Evolutionary conservation across 2,797 vertebrate genomes (phyloP), one percentile per base, ranked within the genome.

Genomic region (Centroberyx gerrardi): DNA sequence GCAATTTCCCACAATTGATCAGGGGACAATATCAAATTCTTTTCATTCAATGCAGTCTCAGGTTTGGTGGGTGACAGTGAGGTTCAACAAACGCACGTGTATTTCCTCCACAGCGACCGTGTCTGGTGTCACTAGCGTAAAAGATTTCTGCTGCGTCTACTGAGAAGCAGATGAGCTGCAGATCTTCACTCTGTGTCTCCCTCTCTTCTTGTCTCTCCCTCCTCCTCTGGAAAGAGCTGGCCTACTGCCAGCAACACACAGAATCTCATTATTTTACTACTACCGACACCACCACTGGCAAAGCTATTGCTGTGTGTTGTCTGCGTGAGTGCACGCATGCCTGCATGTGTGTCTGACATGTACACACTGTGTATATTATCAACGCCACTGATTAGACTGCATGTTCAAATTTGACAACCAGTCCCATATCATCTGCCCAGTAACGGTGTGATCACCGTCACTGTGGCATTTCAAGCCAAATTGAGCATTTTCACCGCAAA

Each of bases 191-290:
- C 76, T 15, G 81, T 74, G 81, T 74, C 78, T 77, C 78, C 61
- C 74, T 89, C 59, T 53, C 71, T 76, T 76, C 74, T 83, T 44
- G 28, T 76, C 86, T 80, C 69, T 68, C 70, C 72, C 83, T 68
- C 77, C 78, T 95, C 94, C 94, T 95, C 95, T 95, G 95, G 93
- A 96, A 96, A 62, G 52, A 87, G 73, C 81, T 91, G 89, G 87
- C 83, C 46, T 10, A 40, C 68, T 79, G 90, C 91, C 88, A 91
- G 67, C 53, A 12, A 73, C 70, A 65, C 84, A 82, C 76, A 80
- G 81, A 80, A 90, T 88, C 85, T 87, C 70, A 88, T 92, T 93
- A 92, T 86, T 86, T 91, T 82, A 87, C 84, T 67, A 83, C 44
- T 73, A 86, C 63, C 17, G 28, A 88, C 73, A 80, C 79, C 61